These are phyloP conservation scores for Drosophila eugracilis DNA, from an alignment of 1,140 invertebrate genomes.

Conservation along the genomic window DNA sequence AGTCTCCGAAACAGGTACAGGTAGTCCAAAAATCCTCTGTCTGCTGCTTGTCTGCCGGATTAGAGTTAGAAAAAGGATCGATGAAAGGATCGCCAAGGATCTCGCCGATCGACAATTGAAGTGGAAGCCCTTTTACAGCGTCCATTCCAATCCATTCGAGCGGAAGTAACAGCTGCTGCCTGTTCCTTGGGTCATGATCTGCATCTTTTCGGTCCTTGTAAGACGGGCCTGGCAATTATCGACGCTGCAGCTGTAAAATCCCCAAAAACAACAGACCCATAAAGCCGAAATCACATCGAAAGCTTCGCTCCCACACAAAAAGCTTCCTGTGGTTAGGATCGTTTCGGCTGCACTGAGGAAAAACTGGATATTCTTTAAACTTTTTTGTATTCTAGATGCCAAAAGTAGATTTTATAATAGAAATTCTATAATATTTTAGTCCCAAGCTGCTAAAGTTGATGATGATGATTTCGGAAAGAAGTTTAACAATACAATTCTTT, in stretches of 20 bases:
- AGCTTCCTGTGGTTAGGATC: slow-evolving; percentile 29
- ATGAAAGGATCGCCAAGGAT: slow-evolving; percentile 25
- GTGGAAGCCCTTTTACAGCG: slow-evolving; percentile 25
- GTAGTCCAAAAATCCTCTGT: slow-evolving; percentile 17
- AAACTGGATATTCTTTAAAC: not conserved
- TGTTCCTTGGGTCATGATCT: slow-evolving; percentile 14
- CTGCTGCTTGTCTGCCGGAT: slow-evolving; percentile 58
- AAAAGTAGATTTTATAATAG: too few relatives aligned
- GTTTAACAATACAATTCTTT: too few relatives aligned
- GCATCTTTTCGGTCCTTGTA: slow-evolving; percentile 56
- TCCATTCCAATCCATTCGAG: slow-evolving; percentile 41
- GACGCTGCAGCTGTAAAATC: slow-evolving; percentile 69
- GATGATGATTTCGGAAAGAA: too few relatives aligned
- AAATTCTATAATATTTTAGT: too few relatives aligned
- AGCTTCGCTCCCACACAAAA: slow-evolving; percentile 79
- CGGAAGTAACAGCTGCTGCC: slow-evolving; percentile 78
- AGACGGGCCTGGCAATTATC: slow-evolving; percentile 64
- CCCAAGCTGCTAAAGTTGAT: too few relatives aligned
- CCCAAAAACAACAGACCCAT: slow-evolving; percentile 36
- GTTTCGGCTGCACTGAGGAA: slow-evolving; percentile 4
- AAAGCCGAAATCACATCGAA: slow-evolving; percentile 45
- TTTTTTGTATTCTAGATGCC: not conserved
- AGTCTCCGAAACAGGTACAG: slow-evolving; percentile 43
- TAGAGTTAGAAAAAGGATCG: slow-evolving; percentile 72
- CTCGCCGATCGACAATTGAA: slow-evolving; percentile 4